A percentile compares a stretch with the other conserved stretches of the same genome.
Evolutionary conservation across 1,140 invertebrate genomes (phyloP).

Genomic region (Platyscapa corneri): DNA sequence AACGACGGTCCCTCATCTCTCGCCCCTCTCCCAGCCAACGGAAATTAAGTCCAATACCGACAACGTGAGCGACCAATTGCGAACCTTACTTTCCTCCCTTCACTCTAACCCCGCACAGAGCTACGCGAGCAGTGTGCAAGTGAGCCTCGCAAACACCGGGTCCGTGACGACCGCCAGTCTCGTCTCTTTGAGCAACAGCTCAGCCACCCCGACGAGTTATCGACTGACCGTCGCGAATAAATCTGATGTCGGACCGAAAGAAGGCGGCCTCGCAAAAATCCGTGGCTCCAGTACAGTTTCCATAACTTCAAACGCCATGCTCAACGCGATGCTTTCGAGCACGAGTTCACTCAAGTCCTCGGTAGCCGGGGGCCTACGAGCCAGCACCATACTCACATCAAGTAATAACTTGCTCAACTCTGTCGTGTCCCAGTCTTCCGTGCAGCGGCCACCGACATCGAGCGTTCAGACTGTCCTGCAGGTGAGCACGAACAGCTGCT

Average conservation of each 20-base stretch:
- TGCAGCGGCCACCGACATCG: not conserved
- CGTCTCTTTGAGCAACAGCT: not conserved
- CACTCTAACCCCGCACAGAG: constrained; percentile 67
- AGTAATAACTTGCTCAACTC: constrained; percentile 56
- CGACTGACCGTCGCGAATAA: not conserved
- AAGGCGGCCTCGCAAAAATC: not conserved
- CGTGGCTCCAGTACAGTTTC: constrained; percentile 55
- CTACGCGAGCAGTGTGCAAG: constrained; percentile 61
- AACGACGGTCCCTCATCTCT: constrained; percentile 78
- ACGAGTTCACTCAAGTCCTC: constrained; percentile 65
- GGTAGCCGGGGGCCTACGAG: constrained; percentile 63
- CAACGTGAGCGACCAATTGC: constrained; percentile 80
- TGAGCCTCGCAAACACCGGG: constrained; percentile 64
- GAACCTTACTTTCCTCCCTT: constrained; percentile 72
- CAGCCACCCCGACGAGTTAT: not conserved
- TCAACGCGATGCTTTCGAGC: constrained; percentile 71
- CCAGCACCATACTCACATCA: constrained; percentile 66
- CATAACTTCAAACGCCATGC: constrained; percentile 71
- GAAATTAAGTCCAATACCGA: constrained; percentile 82
- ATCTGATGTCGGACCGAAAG: constrained; percentile 12
- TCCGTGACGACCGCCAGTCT: constrained; percentile 40
- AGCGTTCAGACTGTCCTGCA: constrained; percentile 66
- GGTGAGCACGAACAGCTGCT: constrained; percentile 60
- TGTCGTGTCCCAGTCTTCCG: constrained; percentile 13
- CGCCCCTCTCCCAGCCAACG: constrained; percentile 81